phyloP scores from a whole-genome alignment of 2,797 vertebrate species.

The Epinephelus awoara region DNA sequence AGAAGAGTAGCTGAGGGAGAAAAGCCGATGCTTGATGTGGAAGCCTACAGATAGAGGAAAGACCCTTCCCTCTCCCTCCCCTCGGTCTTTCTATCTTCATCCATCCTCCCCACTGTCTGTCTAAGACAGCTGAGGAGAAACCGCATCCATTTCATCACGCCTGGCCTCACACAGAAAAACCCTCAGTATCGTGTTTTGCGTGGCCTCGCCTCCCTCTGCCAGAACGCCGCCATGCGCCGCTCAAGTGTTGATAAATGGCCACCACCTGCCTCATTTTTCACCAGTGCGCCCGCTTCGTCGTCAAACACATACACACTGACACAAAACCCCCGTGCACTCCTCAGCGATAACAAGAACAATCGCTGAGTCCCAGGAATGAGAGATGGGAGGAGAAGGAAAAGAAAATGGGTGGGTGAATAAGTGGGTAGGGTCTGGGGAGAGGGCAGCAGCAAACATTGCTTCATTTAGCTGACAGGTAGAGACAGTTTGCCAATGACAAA shows the following conservation, averaged over 20 bases:
- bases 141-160: constrained; percentile 71
- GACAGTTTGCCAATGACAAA: not conserved
- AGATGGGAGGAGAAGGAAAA: constrained; percentile 54
- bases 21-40: constrained; percentile 36
- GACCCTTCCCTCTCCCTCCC: constrained; percentile 30
- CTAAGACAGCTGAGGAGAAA: constrained; percentile 62
- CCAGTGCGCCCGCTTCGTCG: constrained; percentile 35
- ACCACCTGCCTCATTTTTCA: constrained; percentile 78
- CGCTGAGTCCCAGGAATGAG: constrained; percentile 58
- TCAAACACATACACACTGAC: constrained; percentile 66
- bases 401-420: constrained; percentile 37
- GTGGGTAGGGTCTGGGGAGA: not conserved
- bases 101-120: constrained; percentile 45
- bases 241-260: constrained; percentile 79
- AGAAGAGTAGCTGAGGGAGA: constrained; percentile 27
- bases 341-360: constrained; percentile 76
- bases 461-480: constrained; percentile 19
- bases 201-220: constrained; percentile 55
- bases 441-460: constrained; percentile 16
- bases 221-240: constrained; percentile 33
- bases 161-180: constrained; percentile 63
- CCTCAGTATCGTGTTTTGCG: constrained; percentile 23
- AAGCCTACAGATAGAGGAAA: constrained; percentile 49
- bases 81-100: constrained; percentile 27
- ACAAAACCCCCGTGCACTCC: constrained; percentile 58